These are phyloP conservation scores for Labeo catla DNA, from an alignment of 2,113 vertebrate species.

Conservation along the genomic window DNA sequence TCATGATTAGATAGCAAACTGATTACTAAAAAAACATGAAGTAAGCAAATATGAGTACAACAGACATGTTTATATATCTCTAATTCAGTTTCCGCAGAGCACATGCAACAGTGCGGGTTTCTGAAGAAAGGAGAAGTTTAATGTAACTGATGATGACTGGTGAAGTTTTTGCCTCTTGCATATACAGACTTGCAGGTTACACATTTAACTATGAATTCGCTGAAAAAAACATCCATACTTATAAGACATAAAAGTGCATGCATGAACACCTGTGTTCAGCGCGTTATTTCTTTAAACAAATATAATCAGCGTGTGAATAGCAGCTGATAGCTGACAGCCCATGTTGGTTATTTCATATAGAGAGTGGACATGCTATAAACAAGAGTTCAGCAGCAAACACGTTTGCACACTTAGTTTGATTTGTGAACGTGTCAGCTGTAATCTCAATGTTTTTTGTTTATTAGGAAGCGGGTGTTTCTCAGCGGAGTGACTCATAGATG, in stretches of 20 bases:
- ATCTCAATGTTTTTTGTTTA: slow-evolving; percentile 45
- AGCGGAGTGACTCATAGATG: slow-evolving; percentile 43
- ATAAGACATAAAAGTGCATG: not conserved
- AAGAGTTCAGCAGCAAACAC: slow-evolving; percentile 13
- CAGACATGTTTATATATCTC: not conserved
- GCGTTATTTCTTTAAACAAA: not conserved
- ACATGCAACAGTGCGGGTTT: not conserved
- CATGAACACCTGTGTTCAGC: not conserved
- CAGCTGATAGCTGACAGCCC: not conserved
- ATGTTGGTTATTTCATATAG: not conserved
- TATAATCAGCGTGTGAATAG: not conserved
- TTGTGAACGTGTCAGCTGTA: not conserved
- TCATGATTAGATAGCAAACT: too few species aligned
- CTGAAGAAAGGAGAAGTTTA: not conserved
- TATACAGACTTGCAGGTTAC: not conserved
- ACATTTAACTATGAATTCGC: not conserved
- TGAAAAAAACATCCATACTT: not conserved
- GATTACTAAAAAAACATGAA: not conserved
- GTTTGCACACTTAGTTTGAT: not conserved
- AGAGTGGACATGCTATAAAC: not conserved
- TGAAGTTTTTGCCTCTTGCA: not conserved
- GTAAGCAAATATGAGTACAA: not conserved
- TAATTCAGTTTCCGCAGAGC: not conserved
- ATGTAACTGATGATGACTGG: not conserved
- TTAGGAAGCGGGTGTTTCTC: slow-evolving; percentile 56